Base-by-base conservation (phyloP, 1,140 invertebrate genomes). In the Heliconius himera region DNA sequence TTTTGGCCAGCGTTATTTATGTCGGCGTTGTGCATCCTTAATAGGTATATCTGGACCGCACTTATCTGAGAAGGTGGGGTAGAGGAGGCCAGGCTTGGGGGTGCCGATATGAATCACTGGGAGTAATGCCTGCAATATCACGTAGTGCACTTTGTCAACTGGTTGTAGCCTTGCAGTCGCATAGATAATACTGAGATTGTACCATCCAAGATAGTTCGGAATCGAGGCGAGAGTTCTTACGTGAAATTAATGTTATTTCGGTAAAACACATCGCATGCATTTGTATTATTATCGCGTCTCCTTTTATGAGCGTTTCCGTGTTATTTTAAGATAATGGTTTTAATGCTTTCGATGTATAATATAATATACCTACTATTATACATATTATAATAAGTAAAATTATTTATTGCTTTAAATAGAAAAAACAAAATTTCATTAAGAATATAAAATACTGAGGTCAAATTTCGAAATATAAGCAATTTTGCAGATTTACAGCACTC, bases 141-240 rank as follows among this genome's bases (percentile, higher is more conserved):
- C 93, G 93, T 94, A 94, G 90, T 93, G 93, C 91, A 94, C 89
- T 94, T 94, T 93, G 91, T 94, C 93, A 94, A 93, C 92, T 90
- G 91, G 87, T 91, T 91, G 90, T 90, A 90, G 88, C 89, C 88
- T 92, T 89, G 87, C 87, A 90, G 85, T 91, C 81, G 89, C 92
- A 92, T 90, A 93, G 91, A 93, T 94, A 93, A 94, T 89, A 87
- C 83, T 77, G 86, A 91, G 90, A 93, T 93, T 89, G 91, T 85
- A 87, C 83, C 84, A 85, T 84, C 83, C 84, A 86, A 87, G 91
- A 92, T 91, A 87, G 84, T 85, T 86, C 78, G 84, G 77, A 60
- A 80, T 78, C 80, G 76, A 82, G 82, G 76, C 81, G 56, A 73
- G 75, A 81, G 81, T 87, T 84, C 83, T 85, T 84, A 84, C 81